These are phyloP conservation scores for Protomyctophum bolini DNA, from an alignment of 2,113 vertebrate species.

Conservation along the genomic window DNA sequence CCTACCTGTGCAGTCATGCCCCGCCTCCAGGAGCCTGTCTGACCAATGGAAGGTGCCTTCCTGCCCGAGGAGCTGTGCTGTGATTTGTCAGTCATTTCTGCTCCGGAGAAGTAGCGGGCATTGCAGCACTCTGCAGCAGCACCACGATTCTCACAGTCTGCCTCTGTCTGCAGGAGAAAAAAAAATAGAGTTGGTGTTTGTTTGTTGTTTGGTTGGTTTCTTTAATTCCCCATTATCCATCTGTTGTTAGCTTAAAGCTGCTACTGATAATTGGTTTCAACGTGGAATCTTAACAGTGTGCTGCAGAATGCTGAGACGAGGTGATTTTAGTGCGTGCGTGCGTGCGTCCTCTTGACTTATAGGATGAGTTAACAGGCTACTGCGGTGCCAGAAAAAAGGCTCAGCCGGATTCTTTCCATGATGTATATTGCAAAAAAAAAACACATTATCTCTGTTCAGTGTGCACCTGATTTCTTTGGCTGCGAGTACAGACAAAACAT, in stretches of 20 bases:
- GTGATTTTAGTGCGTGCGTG: too few species aligned
- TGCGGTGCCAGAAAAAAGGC: not conserved
- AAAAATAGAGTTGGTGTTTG: not conserved
- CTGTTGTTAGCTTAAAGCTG: too few species aligned
- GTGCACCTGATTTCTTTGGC: not conserved
- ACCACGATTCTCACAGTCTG: conserved; percentile 88
- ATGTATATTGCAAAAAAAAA: not conserved
- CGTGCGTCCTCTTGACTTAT: too few species aligned
- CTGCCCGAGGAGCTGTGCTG: conserved; percentile 81
- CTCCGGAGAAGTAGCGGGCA: conserved; percentile 76
- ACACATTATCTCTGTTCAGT: too few species aligned
- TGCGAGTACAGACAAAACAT: not conserved
- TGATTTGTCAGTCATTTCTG: conserved; percentile 85
- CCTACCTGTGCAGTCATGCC: conserved; percentile 85
- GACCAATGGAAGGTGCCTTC: conserved; percentile 78
- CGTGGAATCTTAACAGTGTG: too few species aligned
- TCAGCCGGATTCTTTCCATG: not conserved
- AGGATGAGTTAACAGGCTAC: not conserved
- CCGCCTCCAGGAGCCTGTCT: conserved; percentile 88
- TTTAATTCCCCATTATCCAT: too few species aligned
- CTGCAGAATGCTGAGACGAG: too few species aligned
- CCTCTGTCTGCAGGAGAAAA: conserved; percentile 68
- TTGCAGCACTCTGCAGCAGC: conserved; percentile 43
- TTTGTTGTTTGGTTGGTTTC: too few species aligned
- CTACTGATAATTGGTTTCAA: too few species aligned